These are phyloP conservation scores for Globodera ellingtonae DNA, from an alignment of 1,140 invertebrate genomes.

Conservation along the genomic window DNA sequence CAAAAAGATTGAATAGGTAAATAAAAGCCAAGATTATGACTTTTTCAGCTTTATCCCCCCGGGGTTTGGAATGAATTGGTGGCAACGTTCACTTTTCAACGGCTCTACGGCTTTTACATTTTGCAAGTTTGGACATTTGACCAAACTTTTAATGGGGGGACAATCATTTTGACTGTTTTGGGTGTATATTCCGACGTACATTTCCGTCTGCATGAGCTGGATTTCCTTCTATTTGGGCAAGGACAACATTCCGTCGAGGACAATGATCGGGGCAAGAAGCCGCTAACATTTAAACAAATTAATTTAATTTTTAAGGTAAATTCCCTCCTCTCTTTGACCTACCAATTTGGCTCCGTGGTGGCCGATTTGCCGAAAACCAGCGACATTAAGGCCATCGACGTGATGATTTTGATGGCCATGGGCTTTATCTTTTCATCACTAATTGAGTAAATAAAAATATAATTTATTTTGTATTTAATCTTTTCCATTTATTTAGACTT, in stretches of 20 bases:
- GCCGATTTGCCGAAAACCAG: conserved; percentile 63
- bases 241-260: conserved; percentile 62
- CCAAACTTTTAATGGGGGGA: background rate
- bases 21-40: background rate
- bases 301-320: conserved; percentile 39
- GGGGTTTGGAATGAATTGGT: conserved; percentile 63
- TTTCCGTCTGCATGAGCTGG: conserved; percentile 65
- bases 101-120: conserved; percentile 50
- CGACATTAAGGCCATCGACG: conserved; percentile 64
- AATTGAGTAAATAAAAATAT: conserved; percentile 32
- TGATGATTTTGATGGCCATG: conserved; percentile 63
- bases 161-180: background rate
- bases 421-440: conserved; percentile 51
- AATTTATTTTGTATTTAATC: background rate
- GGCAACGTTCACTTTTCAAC: conserved; percentile 64
- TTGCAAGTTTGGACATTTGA: conserved; percentile 29
- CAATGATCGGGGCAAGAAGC: conserved; percentile 63
- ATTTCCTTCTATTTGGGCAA: conserved; percentile 64
- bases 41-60: conserved; percentile 60
- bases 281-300: conserved; percentile 35
- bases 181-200: conserved; percentile 63
- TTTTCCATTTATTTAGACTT: conserved; percentile 33
- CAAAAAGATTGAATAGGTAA: background rate
- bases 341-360: conserved; percentile 64
- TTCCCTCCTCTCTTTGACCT: conserved; percentile 50